These are phyloP conservation scores for Ophraella communa DNA, from an alignment of 2,888 invertebrate species.

Conservation along the genomic window DNA sequence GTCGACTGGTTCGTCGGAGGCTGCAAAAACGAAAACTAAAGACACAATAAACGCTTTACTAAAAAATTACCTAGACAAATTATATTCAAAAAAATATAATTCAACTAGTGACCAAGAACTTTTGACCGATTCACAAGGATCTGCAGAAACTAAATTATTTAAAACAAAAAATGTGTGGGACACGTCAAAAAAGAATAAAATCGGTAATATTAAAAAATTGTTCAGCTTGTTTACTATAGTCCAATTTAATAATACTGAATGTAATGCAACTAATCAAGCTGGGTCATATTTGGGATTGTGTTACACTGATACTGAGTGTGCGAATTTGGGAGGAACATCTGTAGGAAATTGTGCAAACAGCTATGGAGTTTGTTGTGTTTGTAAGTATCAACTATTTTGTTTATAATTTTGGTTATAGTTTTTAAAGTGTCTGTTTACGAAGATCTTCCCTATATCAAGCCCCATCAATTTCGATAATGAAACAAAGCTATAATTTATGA, in stretches of 20 bases:
- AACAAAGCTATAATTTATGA: too few relatives aligned
- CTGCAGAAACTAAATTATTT: constrained; percentile 42
- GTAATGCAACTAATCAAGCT: constrained; percentile 63
- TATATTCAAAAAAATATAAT: constrained; percentile 43
- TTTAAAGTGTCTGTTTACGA: too few relatives aligned
- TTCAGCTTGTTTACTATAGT: constrained; percentile 75
- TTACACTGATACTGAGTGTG: constrained; percentile 72
- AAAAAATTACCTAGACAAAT: constrained; percentile 43
- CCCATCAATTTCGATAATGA: too few relatives aligned
- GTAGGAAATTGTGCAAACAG: constrained; percentile 77
- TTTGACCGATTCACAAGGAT: not conserved
- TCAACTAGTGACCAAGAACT: too few relatives aligned
- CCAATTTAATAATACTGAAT: constrained; percentile 71
- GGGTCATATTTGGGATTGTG: constrained; percentile 73
- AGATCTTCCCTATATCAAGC: too few relatives aligned
- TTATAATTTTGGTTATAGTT: too few relatives aligned
- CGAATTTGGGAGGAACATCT: constrained; percentile 65
- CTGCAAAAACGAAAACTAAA: constrained; percentile 25
- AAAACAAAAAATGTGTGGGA: constrained; percentile 29
- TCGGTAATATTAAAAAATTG: constrained; percentile 59
- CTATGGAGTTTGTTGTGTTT: constrained; percentile 76
- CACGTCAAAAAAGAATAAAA: constrained; percentile 52
- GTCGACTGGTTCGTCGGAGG: not conserved
- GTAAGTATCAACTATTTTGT: constrained; percentile 68
- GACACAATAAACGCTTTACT: constrained; percentile 44